Evolutionary conservation across 1,140 invertebrate genomes (phyloP).

Genomic region (Drosophila nebulosa): DNA sequence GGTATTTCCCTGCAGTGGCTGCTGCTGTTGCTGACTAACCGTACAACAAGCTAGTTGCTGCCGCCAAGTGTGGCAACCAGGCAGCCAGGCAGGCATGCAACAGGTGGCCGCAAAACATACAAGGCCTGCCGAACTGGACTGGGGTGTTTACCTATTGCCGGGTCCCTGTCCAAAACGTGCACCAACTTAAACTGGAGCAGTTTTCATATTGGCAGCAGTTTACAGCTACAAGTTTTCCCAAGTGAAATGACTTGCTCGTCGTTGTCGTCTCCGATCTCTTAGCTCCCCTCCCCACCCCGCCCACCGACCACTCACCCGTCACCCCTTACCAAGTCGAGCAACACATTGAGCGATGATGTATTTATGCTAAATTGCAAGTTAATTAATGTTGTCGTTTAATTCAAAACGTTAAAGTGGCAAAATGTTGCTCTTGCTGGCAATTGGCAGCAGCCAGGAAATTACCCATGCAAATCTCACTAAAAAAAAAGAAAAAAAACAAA

Average conservation of each 20-base stretch:
- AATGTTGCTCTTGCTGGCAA: constrained; percentile 50
- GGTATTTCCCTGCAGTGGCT: constrained; percentile 60
- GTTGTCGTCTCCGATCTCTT: not conserved
- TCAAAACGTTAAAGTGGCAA: constrained; percentile 71
- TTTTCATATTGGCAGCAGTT: constrained; percentile 62
- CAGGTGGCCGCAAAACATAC: constrained; percentile 52
- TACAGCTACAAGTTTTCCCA: constrained; percentile 51
- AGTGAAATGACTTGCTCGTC: constrained; percentile 55
- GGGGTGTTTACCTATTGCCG: not conserved
- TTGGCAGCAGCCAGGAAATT: constrained; percentile 46
- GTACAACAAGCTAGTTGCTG: constrained; percentile 17
- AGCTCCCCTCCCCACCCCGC: not conserved
- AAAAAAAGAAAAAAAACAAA: too few relatives aligned
- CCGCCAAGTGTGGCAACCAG: constrained; percentile 15
- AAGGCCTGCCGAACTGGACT: constrained; percentile 31
- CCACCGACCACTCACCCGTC: constrained; percentile 14
- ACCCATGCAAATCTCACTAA: not conserved
- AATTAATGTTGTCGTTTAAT: constrained; percentile 68
- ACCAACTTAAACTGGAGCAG: constrained; percentile 76
- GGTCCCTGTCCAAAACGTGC: constrained; percentile 61
- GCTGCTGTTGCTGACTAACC: constrained; percentile 20
- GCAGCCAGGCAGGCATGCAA: too few relatives aligned
- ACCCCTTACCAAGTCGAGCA: too few relatives aligned
- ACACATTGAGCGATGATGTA: constrained; percentile 70
- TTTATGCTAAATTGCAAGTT: constrained; percentile 78